These are phyloP conservation scores for Diarsia mendica DNA, from an alignment of 2,888 invertebrate genomes.

Conservation along the genomic window DNA sequence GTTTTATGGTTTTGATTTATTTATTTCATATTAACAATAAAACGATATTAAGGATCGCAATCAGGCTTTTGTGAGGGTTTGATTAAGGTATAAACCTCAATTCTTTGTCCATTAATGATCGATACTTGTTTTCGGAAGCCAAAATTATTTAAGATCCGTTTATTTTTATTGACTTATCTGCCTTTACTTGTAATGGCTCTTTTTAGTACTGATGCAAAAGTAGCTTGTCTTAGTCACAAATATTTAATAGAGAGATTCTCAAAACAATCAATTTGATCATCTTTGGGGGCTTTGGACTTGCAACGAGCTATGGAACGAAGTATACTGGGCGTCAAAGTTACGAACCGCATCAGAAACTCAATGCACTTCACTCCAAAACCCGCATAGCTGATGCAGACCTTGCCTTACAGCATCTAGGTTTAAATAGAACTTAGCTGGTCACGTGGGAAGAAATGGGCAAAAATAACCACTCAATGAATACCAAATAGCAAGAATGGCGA, in stretches of 20 bases:
- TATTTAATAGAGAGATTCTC: not conserved
- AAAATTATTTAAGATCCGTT: not conserved
- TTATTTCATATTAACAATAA: conserved; percentile 11
- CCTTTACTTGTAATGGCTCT: not conserved
- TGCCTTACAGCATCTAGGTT: too few relatives aligned
- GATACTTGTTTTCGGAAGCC: conserved; percentile 11
- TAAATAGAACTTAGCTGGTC: too few relatives aligned
- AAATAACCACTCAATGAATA: too few relatives aligned
- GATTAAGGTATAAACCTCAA: conserved; percentile 5
- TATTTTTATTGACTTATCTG: not conserved
- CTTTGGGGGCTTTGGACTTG: too few relatives aligned
- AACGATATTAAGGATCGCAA: conserved; percentile 18
- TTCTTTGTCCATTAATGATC: not conserved
- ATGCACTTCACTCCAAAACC: too few relatives aligned
- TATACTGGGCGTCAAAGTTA: too few relatives aligned
- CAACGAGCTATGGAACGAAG: too few relatives aligned
- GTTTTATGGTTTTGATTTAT: conserved; percentile 28
- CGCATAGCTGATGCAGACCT: too few relatives aligned
- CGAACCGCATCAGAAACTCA: too few relatives aligned
- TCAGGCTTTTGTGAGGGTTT: conserved; percentile 7
- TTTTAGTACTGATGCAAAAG: not conserved
- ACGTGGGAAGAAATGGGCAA: too few relatives aligned
- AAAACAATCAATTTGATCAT: too few relatives aligned
- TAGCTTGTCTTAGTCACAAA: not conserved
- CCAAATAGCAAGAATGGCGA: too few relatives aligned